Evolutionary conservation across 2,888 invertebrate genomes (phyloP), one percentile per base, ranked within the genome.

Genomic region (Cosmopolites sordidus): DNA sequence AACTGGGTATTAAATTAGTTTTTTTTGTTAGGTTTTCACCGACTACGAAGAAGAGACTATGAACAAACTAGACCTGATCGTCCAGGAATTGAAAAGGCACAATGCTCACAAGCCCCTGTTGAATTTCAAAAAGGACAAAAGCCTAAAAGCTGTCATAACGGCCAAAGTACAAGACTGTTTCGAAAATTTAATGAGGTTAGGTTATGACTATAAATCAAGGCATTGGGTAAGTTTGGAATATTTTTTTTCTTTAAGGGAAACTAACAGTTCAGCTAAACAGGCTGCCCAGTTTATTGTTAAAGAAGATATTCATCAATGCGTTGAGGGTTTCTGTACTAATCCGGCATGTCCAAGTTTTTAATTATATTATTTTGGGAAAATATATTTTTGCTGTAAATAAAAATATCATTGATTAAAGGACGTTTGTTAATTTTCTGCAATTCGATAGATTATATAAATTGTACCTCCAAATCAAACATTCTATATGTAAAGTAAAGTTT

Each of bases 21-120:
- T 22, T 22, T 22, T 22, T 8, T 3, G 22, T 8, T 43, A 66
- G 66, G 56, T 67, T 41, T 67, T 64, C 48, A 66, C 65, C n/a
- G 68, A 70, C 48, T 55, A 63, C 15, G 43, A 46, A 4, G 57
- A 59, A 8, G 56, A 59, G 17, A 48, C 65, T 3, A 37, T 64
- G 43, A 27, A 50, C 0, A 65, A 60, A 42, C 51, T 68, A 11
- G 56, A 59, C 51, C 33, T 43, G n/a, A 12, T 67, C 12, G 39
- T 64, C 12, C 62, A 59, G 48, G 33, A 50, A 15, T 57, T 55
- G 5, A 40, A 50, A 27, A 48, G 47, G 37, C 49, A 42, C n/a
- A 47, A 22, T 17, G 40, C 22, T 5, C 4, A 15, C 4, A 33
- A 45, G 6, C 29, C 46, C 2, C 40, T 53, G 16, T 33, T 56